Conservation (phyloP, 2,113 vertebrate species). For the Pholis gunnellus region DNA sequence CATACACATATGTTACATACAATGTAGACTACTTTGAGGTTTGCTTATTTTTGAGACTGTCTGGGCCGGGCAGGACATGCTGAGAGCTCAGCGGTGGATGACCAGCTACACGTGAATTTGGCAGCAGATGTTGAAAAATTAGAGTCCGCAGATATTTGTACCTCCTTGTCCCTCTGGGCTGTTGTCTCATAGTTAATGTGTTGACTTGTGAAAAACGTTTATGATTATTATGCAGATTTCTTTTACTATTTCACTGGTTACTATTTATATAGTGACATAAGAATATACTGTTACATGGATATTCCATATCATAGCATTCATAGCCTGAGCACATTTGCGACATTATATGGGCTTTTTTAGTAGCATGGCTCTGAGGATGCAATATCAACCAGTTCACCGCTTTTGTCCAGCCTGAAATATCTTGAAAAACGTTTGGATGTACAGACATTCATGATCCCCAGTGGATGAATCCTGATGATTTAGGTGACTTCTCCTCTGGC, state of each 20-base stretch:
- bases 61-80: slow-evolving; percentile 41
- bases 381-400: background rate
- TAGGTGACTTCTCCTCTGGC: background rate
- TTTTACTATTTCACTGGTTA: background rate
- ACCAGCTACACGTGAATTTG: slow-evolving; percentile 30
- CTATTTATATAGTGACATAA: background rate
- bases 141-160: slow-evolving; percentile 15
- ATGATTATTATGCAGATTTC: background rate
- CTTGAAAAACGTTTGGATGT: background rate
- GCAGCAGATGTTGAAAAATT: slow-evolving; percentile 56
- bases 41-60: slow-evolving; percentile 69
- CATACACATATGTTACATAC: slow-evolving; percentile 2
- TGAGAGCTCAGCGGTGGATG: slow-evolving; percentile 55
- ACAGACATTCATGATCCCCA: background rate
- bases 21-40: slow-evolving; percentile 34
- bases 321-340: background rate
- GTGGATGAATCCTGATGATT: background rate
- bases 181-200: background rate
- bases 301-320: background rate
- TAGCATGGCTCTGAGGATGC: background rate
- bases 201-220: background rate
- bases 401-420: background rate
- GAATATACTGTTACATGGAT: background rate
- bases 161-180: slow-evolving; percentile 11
- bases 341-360: background rate